These are phyloP conservation scores for Noctilio leporinus DNA, from an alignment of 2,113 vertebrate species.

Conservation along the genomic window DNA sequence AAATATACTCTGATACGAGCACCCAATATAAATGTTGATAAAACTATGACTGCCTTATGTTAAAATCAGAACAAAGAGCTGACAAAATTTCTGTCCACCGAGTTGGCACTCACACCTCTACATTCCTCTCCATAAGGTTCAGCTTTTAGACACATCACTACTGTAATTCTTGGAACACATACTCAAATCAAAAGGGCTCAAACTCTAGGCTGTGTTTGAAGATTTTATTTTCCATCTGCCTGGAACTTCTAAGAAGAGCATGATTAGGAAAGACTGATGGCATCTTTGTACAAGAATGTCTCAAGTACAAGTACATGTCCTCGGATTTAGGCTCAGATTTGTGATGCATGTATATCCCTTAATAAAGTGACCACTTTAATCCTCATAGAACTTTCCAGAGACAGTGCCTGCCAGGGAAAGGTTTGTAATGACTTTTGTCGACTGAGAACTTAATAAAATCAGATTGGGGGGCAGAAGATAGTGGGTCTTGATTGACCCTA, in stretches of 20 bases:
- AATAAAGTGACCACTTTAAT: background rate
- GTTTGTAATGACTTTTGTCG: background rate
- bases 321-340: background rate
- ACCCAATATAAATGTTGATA: background rate
- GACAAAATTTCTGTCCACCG: too few relatives aligned
- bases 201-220: background rate
- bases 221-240: background rate
- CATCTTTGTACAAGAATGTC: background rate
- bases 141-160: background rate
- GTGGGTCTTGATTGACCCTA: background rate
- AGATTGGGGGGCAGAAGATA: background rate
- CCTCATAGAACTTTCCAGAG: background rate
- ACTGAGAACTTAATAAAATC: background rate
- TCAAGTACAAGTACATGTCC: background rate
- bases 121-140: background rate
- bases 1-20: background rate
- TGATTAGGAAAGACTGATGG: too few relatives aligned
- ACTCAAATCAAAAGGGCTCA: background rate
- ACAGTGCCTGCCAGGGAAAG: background rate
- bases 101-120: background rate
- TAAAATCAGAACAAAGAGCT: background rate
- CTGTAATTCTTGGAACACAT: background rate
- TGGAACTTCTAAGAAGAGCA: background rate
- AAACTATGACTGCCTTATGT: background rate
- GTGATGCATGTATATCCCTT: background rate